Evolutionary conservation across 2,888 invertebrate species (phyloP), one percentile per base, ranked within the genome.

Genomic region (Platerodrilus igneus): DNA sequence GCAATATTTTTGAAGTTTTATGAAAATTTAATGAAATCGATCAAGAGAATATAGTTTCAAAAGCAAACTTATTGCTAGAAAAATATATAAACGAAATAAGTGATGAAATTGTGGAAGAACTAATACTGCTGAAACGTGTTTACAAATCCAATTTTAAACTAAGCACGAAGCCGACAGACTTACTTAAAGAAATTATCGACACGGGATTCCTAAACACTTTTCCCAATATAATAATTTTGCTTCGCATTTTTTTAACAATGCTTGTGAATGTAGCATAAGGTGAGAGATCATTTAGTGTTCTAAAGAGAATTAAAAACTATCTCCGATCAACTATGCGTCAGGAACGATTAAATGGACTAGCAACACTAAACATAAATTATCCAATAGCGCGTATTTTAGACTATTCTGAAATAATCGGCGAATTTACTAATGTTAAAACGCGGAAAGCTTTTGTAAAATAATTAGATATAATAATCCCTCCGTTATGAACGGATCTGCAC

Each of bases 31-130:
- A 30, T 30, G 18, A 30, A 30, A 19, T 25, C 16, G 28, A 28
- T 28, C 28, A 28, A 14, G 11, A 5, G 16, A 28, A 28, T 28
- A 17, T 28, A 19, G 27, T 27, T 27, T 27, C 27, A 27, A 27
- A 27, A 14, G 15, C 20, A 30, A 19, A 30, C 17, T 30, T 11
- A 20, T 19, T 30, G 10, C 30, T 19, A 30, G 20, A 30, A 19
- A 20, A 30, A 30, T 30, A 19, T 30, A 10, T 19, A 30, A 30
- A 29, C 15, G 17, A 29, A 29, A 29, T 29, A 29, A 29, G 18
- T 29, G 29, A 29, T 9, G 17, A 29, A 15, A 29, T 17, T 16
- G 29, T 29, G 13, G 26, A 26, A 11, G 26, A 26, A 10, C 8
- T 26, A 13, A 28, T 28, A 28, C 28, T 28, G 28, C 28, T 28